phyloP scores from a whole-genome alignment of 2,113 vertebrate genomes.

The Nicator chloris region DNA sequence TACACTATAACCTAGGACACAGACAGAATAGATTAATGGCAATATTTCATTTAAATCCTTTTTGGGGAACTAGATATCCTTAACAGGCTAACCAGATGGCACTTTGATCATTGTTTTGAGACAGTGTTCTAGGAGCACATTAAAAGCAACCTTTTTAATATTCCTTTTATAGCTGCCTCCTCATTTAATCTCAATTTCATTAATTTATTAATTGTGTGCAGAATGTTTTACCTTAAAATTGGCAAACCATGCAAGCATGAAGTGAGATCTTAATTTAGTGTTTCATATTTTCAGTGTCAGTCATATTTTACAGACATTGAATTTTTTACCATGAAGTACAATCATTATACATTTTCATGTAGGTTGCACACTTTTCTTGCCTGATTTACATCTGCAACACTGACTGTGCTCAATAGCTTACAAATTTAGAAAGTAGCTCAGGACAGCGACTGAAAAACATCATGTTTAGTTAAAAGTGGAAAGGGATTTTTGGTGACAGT shows the following conservation, averaged over 20 bases:
- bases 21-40: not conserved
- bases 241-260: not conserved
- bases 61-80: not conserved
- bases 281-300: not conserved
- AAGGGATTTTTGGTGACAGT: not conserved
- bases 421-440: not conserved
- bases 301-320: not conserved
- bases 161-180: not conserved
- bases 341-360: not conserved
- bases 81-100: not conserved
- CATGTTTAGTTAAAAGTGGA: not conserved
- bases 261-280: not conserved
- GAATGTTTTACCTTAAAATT: not conserved
- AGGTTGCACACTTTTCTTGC: not conserved
- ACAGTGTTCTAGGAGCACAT: not conserved
- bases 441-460: not conserved
- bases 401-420: not conserved
- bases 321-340: not conserved
- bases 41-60: slow-evolving; percentile 11
- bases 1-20: too few relatives aligned
- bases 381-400: not conserved
- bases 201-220: not conserved
- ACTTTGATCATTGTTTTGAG: slow-evolving; percentile 1
- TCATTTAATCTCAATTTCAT: not conserved
- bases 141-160: not conserved